Evolutionary conservation across 30 jellyfish, hydroid and myxozoan genomes (phyloP).

Genomic region (Euphysa ruthae): DNA sequence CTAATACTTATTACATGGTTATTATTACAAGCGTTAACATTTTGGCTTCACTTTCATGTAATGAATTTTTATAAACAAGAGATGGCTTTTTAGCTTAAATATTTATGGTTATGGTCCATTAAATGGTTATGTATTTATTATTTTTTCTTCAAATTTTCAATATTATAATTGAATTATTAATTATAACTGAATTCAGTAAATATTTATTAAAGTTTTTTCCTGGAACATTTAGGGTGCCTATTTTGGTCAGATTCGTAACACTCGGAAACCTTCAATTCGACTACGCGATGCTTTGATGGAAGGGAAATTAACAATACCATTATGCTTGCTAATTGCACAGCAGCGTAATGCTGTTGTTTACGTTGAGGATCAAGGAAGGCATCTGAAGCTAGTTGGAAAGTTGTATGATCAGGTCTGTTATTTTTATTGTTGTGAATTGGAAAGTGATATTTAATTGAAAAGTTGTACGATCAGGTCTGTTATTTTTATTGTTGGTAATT

Average conservation of each 20-base stretch:
- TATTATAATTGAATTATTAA: not conserved
- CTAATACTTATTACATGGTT: no score
- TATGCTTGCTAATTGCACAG: slow-evolving; percentile 83
- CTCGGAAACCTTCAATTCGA: slow-evolving; percentile 83
- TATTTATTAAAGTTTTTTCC: not conserved
- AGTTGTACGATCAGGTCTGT: no score
- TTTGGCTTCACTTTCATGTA: no score
- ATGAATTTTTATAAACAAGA: no score
- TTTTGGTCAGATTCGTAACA: slow-evolving; percentile 83
- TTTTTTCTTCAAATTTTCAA: no score
- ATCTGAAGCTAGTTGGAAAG: slow-evolving; percentile 77
- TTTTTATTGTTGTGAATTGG: no score
- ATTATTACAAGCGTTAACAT: no score
- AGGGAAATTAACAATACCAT: slow-evolving; percentile 79
- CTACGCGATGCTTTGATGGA: slow-evolving; percentile 84
- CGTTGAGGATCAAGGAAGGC: slow-evolving; percentile 75
- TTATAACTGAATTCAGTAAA: not conserved
- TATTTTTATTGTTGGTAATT: no score
- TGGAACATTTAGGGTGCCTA: slow-evolving; percentile 98
- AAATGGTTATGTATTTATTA: no score
- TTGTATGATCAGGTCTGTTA: slow-evolving; percentile 78
- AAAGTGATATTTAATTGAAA: no score
- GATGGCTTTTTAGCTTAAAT: no score
- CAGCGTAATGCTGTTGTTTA: slow-evolving; percentile 83
- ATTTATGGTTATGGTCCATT: no score